A percentile compares a stretch with the other conserved stretches of the same genome.
phyloP scores from a whole-genome alignment of 2,113 vertebrate genomes.

The Osmerus mordax region DNA sequence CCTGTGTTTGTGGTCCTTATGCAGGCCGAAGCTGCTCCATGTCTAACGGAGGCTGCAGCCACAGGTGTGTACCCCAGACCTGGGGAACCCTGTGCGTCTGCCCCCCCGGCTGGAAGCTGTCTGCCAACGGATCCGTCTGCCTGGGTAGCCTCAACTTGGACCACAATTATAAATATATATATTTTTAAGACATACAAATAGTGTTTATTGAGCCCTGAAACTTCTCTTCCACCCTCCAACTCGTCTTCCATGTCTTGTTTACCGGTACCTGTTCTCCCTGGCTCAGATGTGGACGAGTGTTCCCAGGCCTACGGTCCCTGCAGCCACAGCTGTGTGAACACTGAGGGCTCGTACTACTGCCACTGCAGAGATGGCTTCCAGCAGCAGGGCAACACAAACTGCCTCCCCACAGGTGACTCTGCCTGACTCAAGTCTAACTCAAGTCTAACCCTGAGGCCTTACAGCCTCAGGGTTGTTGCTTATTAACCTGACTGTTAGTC shows the following conservation, averaged over 20 bases:
- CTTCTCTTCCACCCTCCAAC: neutral
- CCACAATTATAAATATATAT: neutral
- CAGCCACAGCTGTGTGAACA: slow-evolving; percentile 79
- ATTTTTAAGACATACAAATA: neutral
- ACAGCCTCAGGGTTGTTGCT: neutral
- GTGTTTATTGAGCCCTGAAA: neutral
- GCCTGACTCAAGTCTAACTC: too few species aligned
- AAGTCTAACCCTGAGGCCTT: too few species aligned
- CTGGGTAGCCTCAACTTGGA: slow-evolving; percentile 68
- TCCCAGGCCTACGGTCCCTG: slow-evolving; percentile 72
- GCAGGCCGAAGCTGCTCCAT: slow-evolving; percentile 77
- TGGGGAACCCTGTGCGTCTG: slow-evolving; percentile 82
- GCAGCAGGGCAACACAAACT: slow-evolving; percentile 58
- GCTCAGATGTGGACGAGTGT: slow-evolving; percentile 84
- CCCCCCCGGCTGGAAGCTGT: slow-evolving; percentile 70
- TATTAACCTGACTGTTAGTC: neutral
- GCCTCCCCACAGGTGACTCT: slow-evolving; percentile 74
- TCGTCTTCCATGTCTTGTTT: neutral
- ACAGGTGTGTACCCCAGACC: slow-evolving; percentile 67
- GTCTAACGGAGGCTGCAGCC: slow-evolving; percentile 79
- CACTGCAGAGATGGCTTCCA: slow-evolving; percentile 75
- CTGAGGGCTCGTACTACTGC: slow-evolving; percentile 73
- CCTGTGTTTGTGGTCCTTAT: neutral
- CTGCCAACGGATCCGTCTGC: slow-evolving; percentile 72
- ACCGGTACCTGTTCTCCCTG: neutral